phyloP scores from a whole-genome alignment of 2,888 invertebrate species.

The Mermis nigrescens region DNA sequence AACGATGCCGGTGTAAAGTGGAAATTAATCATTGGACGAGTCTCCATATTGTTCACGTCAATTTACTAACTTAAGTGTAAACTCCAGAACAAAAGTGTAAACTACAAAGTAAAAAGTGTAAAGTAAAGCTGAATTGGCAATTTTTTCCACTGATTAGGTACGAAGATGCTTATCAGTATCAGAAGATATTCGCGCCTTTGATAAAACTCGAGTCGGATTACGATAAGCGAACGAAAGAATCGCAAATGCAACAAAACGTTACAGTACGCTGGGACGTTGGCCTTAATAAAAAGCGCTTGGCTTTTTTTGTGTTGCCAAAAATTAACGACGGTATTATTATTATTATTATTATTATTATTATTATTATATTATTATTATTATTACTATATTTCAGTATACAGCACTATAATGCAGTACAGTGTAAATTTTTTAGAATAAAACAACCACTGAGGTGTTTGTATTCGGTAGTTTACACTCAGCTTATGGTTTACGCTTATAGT shows the following conservation, averaged over 20 bases:
- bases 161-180: slow-evolving; percentile 97
- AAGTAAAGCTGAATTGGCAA: too few species aligned
- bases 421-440: background rate
- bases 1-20: too few species aligned
- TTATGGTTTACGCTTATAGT: too few species aligned
- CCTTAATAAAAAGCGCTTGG: slow-evolving; percentile 88
- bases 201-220: slow-evolving; percentile 95
- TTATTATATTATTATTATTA: too few species aligned
- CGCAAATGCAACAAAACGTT: slow-evolving; percentile 91
- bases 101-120: too few species aligned
- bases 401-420: slow-evolving; percentile 1
- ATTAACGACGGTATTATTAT: slow-evolving; percentile 73
- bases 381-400: slow-evolving; percentile 7
- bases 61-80: too few species aligned
- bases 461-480: too few species aligned
- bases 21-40: too few species aligned
- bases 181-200: slow-evolving; percentile 87
- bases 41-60: too few species aligned
- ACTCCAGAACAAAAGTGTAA: too few species aligned
- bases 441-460: background rate
- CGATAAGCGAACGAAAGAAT: slow-evolving; percentile 87
- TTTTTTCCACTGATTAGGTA: too few species aligned
- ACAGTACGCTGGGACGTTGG: slow-evolving; percentile 97
- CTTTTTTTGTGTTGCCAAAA: slow-evolving; percentile 88
- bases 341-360: slow-evolving; percentile 16